Evolutionary conservation across 2,797 vertebrate species (phyloP), one percentile per base, ranked within the genome.

Genomic region (Mormyrops attenuatus): DNA sequence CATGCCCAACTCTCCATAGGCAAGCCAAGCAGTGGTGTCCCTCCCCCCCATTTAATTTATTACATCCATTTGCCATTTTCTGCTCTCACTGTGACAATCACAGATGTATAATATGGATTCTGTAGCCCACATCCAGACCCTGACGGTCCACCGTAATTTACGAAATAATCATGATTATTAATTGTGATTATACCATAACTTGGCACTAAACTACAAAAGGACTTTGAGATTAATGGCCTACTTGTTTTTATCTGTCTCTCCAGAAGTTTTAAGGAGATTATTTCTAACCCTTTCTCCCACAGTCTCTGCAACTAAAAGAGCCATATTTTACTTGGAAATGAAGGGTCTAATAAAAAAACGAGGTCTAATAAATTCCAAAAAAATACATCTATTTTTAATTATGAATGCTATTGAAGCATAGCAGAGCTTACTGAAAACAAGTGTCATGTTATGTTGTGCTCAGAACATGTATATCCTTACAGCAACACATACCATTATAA

Each of bases 191-290:
- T 77, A 82, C 20, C 77, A 47, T 47, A 44, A 82, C 20, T 82
- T 82, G 77, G 17, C 77, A 82, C 41, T 82, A 47, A 82, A 82
- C 77, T 82, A 22, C 47, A 82, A 82, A 82, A 60, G 17, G 22
- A 55, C 52, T 66, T 50, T 38, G 44, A 93, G 94, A 92, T 93
- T 90, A 50, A 89, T 90, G 88, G 91, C 92, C 91, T 50, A 50
- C 91, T 93, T 93, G 93, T 95, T 94, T 95, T 93, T 92, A 92
- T 94, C 93, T 85, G 90, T 88, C 89, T 91, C 55, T 91, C 91
- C 22, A 80, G 69, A 77, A 89, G 84, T 85, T 53, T 85, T 89
- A 92, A 90, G 91, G 89, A 91, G 93, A 93, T 95, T 94, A 94
- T 94, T 91, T 92, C 89, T 93, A 93, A 94, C 88, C 92, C 91